A percentile compares a stretch with the other conserved stretches of the same genome.
Conservation (phyloP, 1,140 invertebrate species). For the Drosophila funebris region DNA sequence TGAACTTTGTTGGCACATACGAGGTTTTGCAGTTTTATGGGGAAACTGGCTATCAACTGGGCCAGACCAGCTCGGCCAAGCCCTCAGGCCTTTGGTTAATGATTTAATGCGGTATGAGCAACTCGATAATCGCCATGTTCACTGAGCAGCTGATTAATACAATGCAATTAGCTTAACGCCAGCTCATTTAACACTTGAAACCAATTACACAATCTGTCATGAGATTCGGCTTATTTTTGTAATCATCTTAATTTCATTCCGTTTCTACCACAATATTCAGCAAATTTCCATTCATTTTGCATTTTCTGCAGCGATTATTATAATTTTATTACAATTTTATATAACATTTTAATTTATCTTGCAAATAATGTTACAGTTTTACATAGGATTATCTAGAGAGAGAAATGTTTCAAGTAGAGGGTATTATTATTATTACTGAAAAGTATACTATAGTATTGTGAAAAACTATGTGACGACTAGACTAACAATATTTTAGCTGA, state of each 20-base stretch:
- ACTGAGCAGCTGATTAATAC: constrained; percentile 44
- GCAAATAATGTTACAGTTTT: no score
- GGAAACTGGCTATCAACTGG: not conserved
- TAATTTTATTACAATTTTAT: no score
- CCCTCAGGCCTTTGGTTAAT: not conserved
- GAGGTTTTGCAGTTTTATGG: not conserved
- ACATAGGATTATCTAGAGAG: no score
- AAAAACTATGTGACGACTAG: no score
- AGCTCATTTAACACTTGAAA: constrained; percentile 40
- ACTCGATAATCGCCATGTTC: not conserved
- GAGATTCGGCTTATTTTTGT: not conserved
- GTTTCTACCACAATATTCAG: not conserved
- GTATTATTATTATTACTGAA: not conserved
- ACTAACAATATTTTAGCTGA: no score
- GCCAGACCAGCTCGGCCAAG: no score
- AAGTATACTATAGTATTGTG: not conserved
- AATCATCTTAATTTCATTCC: constrained; percentile 4
- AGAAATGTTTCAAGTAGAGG: no score
- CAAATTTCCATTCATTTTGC: not conserved
- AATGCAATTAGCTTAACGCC: constrained; percentile 48
- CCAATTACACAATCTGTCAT: constrained; percentile 23
- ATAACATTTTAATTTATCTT: no score
- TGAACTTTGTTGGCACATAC: not conserved
- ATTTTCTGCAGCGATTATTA: not conserved
- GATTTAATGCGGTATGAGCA: constrained; percentile 10